A percentile compares a stretch with the other conserved stretches of the same genome.
Evolutionary conservation across 2,888 invertebrate genomes (phyloP).

Genomic region (Argyra leucocephala): DNA sequence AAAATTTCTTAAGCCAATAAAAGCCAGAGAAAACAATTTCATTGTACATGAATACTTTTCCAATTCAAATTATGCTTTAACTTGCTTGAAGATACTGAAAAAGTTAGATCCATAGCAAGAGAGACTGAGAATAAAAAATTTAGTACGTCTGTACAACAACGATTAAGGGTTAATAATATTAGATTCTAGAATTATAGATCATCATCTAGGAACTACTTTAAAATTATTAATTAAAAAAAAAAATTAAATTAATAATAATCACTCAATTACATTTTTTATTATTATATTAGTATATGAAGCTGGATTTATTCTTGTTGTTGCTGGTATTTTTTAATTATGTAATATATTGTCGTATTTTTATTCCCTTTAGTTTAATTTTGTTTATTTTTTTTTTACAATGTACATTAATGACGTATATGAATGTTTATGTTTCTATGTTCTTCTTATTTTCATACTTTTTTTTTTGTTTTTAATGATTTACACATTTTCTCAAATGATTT

Average conservation of each 20-base stretch:
- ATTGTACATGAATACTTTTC: no score
- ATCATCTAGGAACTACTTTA: slow-evolving; percentile 12
- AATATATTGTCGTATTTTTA: neutral
- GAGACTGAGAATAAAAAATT: no score
- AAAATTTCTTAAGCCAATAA: no score
- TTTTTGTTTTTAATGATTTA: slow-evolving; percentile 11
- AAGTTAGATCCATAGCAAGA: no score
- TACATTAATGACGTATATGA: slow-evolving; percentile 1
- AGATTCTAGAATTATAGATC: no score
- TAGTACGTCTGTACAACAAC: no score
- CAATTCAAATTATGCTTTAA: no score
- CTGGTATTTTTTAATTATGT: neutral
- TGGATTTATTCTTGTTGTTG: neutral
- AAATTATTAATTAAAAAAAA: no score
- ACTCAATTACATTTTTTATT: neutral
- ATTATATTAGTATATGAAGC: neutral
- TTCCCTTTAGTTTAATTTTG: neutral
- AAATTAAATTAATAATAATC: neutral
- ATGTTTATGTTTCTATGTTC: neutral
- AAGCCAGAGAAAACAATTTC: no score
- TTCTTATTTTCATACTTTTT: slow-evolving; percentile 8
- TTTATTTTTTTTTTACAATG: neutral
- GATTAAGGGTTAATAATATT: no score
- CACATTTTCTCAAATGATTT: slow-evolving; percentile 15
- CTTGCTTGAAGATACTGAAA: no score